These are phyloP conservation scores for Oscheius onirici DNA, from an alignment of 2,888 invertebrate species.

Conservation along the genomic window DNA sequence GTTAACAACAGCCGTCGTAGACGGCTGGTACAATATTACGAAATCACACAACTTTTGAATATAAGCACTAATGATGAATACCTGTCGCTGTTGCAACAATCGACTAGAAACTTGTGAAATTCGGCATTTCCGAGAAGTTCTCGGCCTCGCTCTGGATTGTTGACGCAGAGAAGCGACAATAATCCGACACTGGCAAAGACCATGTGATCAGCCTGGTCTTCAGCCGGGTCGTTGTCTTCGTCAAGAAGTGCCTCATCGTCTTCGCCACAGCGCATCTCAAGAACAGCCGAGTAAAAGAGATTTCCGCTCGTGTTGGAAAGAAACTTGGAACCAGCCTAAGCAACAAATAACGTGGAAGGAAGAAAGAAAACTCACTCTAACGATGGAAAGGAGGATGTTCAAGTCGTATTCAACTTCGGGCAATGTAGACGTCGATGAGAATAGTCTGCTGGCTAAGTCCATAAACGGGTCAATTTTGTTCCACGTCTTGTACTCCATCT, in stretches of 20 bases:
- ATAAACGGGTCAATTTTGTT: neutral
- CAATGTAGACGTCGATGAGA: neutral
- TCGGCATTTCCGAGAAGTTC: neutral
- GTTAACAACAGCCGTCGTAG: too few relatives aligned
- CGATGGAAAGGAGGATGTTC: neutral
- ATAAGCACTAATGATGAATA: neutral
- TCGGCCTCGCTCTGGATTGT: slow-evolving; percentile 2
- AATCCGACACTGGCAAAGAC: neutral
- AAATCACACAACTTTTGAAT: neutral
- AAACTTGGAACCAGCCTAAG: slow-evolving; percentile 10
- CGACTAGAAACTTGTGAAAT: slow-evolving; percentile 9
- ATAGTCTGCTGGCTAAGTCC: neutral
- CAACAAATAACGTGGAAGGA: too few relatives aligned
- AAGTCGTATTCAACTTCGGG: neutral
- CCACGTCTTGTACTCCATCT: neutral
- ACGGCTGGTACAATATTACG: too few relatives aligned
- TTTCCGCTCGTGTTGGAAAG: neutral
- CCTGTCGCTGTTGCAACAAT: neutral
- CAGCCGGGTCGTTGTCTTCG: slow-evolving; percentile 2
- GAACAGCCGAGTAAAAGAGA: slow-evolving; percentile 8
- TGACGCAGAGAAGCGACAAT: neutral
- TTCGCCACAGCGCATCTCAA: neutral
- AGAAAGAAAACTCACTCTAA: neutral
- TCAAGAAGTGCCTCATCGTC: slow-evolving; percentile 1
- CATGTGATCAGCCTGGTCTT: slow-evolving; percentile 18